Percentiles rank a stretch among this genome's conserved stretches.
These are phyloP conservation scores for Isoperla grammatica DNA, from an alignment of 2,888 invertebrate species.

Conservation along the genomic window DNA sequence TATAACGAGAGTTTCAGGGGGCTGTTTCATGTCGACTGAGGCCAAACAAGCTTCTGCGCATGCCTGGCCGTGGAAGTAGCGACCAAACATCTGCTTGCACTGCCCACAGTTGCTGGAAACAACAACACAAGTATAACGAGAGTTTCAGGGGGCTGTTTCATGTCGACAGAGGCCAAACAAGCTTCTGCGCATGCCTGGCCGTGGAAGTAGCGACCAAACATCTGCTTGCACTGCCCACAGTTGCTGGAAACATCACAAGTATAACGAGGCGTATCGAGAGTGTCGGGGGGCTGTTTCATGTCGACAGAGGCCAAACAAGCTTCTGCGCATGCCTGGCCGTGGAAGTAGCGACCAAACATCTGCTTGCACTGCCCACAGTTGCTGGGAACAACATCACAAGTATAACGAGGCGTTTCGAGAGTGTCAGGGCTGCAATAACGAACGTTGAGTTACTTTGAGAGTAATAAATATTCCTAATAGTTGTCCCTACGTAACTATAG, in stretches of 20 bases:
- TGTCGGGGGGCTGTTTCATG: too few relatives aligned
- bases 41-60: conserved; percentile 46
- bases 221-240: conserved; percentile 48
- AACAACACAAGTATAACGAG: too few relatives aligned
- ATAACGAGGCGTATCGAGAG: too few relatives aligned
- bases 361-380: conserved; percentile 49
- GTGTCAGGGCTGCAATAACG: too few relatives aligned
- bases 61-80: conserved; percentile 46
- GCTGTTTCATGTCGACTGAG: not conserved
- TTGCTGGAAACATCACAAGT: conserved; percentile 38
- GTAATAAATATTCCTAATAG: too few relatives aligned
- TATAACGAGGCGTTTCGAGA: too few relatives aligned
- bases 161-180: conserved; percentile 37
- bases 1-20: too few relatives aligned
- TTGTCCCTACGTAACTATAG: too few relatives aligned
- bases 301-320: conserved; percentile 39
- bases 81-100: conserved; percentile 48
- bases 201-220: conserved; percentile 48
- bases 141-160: too few relatives aligned
- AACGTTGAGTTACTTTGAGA: too few relatives aligned
- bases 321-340: conserved; percentile 46
- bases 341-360: conserved; percentile 49
- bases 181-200: conserved; percentile 46
- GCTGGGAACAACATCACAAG: conserved; percentile 17
- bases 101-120: conserved; percentile 43